Percentiles rank a stretch among this genome's conserved stretches.
phyloP scores from a whole-genome alignment of 2,113 vertebrate genomes.

The Plotosus lineatus region DNA sequence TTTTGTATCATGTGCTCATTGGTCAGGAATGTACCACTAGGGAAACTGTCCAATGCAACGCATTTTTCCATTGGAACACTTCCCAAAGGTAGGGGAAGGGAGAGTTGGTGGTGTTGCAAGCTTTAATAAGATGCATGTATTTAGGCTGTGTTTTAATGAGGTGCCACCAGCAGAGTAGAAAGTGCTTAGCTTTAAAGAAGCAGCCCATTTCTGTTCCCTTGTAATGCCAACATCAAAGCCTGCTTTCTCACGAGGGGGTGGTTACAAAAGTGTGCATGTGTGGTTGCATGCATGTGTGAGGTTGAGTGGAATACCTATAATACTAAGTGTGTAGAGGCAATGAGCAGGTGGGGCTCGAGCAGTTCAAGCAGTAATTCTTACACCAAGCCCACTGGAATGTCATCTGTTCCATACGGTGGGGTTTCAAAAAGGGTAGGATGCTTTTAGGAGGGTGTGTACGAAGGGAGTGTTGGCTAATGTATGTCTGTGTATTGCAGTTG shows the following conservation, averaged over 20 bases:
- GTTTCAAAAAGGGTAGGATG: neutral
- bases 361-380: neutral
- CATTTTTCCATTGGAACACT: neutral
- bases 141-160: constrained; percentile 46
- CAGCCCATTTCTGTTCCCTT: constrained; percentile 23
- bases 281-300: neutral
- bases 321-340: constrained; percentile 2
- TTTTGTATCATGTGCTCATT: constrained; percentile 42
- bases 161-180: constrained; percentile 36
- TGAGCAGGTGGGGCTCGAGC: neutral
- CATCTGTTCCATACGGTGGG: neutral
- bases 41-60: constrained; percentile 15
- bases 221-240: constrained; percentile 40
- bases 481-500: too few relatives aligned
- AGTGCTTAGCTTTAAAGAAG: constrained; percentile 34
- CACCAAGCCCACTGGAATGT: neutral
- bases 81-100: constrained; percentile 10
- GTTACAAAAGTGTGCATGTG: neutral
- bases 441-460: neutral
- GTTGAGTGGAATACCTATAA: neutral
- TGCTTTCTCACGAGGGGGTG: constrained; percentile 8
- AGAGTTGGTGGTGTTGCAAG: neutral
- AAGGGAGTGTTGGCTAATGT: neutral
- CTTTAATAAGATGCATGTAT: constrained; percentile 21
- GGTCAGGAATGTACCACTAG: constrained; percentile 48